Percentiles rank a stretch among this genome's conserved stretches.
phyloP scores from a whole-genome alignment of 2,888 invertebrate genomes.

The Hydropsyche betteni region DNA sequence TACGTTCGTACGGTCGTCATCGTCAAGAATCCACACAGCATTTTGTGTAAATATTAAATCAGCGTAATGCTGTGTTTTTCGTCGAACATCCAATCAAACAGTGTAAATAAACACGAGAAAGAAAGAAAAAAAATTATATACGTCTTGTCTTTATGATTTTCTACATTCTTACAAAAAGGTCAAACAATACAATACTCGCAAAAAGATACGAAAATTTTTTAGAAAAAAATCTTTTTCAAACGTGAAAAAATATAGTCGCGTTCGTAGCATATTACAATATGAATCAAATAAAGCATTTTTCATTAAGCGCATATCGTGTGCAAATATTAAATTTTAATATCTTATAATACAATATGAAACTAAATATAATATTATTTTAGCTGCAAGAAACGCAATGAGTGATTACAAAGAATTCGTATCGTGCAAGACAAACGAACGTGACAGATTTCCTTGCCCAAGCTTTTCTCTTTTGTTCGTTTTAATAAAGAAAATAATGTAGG shows the following conservation, averaged over 20 bases:
- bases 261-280: too few species aligned
- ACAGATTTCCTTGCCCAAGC: background rate
- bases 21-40: conserved; percentile 8
- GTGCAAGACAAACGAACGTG: background rate
- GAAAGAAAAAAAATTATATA: background rate
- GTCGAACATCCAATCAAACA: conserved; percentile 34
- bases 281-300: too few species aligned
- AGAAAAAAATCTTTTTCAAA: too few species aligned
- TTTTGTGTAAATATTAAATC: conserved; percentile 36
- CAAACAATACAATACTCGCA: background rate
- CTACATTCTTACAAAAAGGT: background rate
- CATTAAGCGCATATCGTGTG: too few species aligned
- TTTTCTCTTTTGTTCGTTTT: conserved; percentile 13
- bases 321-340: too few species aligned
- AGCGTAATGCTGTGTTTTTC: conserved; percentile 34
- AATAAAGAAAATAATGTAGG: conserved; percentile 13
- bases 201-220: too few species aligned
- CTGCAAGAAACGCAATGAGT: too few species aligned
- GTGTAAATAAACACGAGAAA: conserved; percentile 29
- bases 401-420: too few species aligned
- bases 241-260: too few species aligned
- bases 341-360: too few species aligned
- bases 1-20: background rate
- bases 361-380: too few species aligned
- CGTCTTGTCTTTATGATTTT: conserved; percentile 13